Evolutionary conservation across 2,113 vertebrate species (phyloP).

Genomic region (Argyrosomus japonicus): DNA sequence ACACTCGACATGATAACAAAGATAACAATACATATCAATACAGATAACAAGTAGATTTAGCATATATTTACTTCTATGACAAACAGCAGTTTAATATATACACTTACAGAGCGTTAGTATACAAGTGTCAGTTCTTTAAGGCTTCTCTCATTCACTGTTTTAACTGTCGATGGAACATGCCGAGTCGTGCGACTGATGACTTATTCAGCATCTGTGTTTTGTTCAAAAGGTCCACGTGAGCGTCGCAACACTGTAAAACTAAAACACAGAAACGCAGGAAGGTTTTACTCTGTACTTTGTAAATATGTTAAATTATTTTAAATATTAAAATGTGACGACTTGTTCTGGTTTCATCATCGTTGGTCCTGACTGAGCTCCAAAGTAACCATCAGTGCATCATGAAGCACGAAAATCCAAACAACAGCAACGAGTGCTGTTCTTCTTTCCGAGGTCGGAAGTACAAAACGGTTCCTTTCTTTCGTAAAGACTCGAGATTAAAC

Average conservation of each 20-base stretch:
- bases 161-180: background rate
- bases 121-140: conserved; percentile 7
- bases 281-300: background rate
- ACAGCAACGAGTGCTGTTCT: background rate
- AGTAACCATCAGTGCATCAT: background rate
- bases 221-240: background rate
- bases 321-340: conserved; percentile 22
- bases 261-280: background rate
- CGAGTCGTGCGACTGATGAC: background rate
- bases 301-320: background rate
- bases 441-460: conserved; percentile 21
- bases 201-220: conserved; percentile 16
- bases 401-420: background rate
- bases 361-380: background rate
- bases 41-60: conserved; percentile 29
- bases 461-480: conserved; percentile 9
- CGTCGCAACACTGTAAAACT: background rate
- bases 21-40: conserved; percentile 25
- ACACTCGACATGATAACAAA: conserved; percentile 4
- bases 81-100: conserved; percentile 6
- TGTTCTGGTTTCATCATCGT: background rate
- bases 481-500: background rate
- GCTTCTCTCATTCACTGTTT: background rate
- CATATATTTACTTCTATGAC: conserved; percentile 1
- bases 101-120: conserved; percentile 15